These are phyloP conservation scores for Mesorhabditis spiculigera DNA, from an alignment of 2,888 invertebrate genomes.

Conservation along the genomic window DNA sequence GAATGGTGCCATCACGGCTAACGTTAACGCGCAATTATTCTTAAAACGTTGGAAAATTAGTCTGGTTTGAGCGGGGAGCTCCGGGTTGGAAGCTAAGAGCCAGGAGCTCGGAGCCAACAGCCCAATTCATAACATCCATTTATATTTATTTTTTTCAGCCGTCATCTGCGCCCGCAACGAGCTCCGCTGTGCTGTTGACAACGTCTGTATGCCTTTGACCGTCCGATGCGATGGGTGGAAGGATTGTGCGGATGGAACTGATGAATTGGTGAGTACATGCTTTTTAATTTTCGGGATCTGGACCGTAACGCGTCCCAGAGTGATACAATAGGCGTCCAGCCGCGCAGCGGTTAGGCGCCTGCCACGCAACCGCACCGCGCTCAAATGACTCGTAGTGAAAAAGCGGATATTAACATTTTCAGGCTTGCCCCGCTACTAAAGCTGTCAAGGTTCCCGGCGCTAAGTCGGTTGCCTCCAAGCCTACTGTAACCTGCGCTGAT, in stretches of 20 bases:
- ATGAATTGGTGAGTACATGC: slow-evolving; percentile 28
- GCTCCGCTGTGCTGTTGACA: slow-evolving; percentile 35
- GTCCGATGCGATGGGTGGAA: slow-evolving; percentile 44
- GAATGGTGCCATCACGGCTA: neutral
- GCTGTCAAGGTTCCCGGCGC: neutral
- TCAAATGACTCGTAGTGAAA: too few species aligned
- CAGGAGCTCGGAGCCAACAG: neutral
- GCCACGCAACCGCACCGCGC: slow-evolving; percentile 24
- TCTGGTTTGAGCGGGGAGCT: neutral
- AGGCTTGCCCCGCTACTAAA: slow-evolving; percentile 20
- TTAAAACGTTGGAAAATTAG: too few species aligned
- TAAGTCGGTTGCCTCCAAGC: slow-evolving; percentile 16
- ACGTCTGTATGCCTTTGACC: slow-evolving; percentile 39
- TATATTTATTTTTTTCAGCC: slow-evolving; percentile 23
- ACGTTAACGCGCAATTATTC: too few species aligned
- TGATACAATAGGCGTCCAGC: too few species aligned
- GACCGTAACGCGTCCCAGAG: too few species aligned
- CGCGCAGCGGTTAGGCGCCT: too few species aligned
- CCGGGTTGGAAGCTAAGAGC: neutral
- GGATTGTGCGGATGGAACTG: slow-evolving; percentile 43
- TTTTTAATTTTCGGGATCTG: neutral
- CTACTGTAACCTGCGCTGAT: slow-evolving; percentile 51
- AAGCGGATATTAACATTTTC: slow-evolving; percentile 7
- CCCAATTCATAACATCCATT: neutral
- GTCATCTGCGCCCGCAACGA: slow-evolving; percentile 40